Evolutionary conservation across 2,113 vertebrate species (phyloP).

Genomic region (Mesitornis unicolor): DNA sequence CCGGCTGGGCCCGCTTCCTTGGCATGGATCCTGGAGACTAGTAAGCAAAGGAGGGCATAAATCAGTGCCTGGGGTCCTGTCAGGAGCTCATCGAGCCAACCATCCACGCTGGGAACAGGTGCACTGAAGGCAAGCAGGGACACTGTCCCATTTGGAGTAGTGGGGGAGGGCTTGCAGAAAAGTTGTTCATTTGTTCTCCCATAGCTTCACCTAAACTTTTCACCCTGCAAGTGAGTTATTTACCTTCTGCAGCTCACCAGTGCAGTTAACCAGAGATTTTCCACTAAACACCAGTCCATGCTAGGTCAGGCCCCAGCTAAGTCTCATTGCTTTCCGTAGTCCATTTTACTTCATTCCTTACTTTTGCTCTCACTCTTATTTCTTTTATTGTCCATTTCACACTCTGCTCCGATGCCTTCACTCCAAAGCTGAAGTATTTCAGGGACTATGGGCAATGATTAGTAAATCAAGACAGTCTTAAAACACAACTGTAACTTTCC

Average conservation of each 20-base stretch:
- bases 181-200: background rate
- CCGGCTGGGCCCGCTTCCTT: background rate
- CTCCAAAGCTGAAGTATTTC: background rate
- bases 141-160: background rate
- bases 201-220: background rate
- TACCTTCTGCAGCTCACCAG: background rate
- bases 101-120: conserved; percentile 45
- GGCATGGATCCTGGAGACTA: background rate
- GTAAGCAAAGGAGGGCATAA: conserved; percentile 53
- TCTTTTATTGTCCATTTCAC: background rate
- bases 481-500: background rate
- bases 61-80: background rate
- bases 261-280: background rate
- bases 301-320: background rate
- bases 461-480: background rate
- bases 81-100: background rate
- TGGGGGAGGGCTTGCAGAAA: background rate
- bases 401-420: background rate
- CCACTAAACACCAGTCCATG: background rate
- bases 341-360: background rate
- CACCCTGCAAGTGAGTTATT: background rate
- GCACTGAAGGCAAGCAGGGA: conserved; percentile 50
- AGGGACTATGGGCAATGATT: background rate
- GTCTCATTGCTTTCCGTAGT: background rate
- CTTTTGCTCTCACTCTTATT: background rate